A percentile compares a stretch with the other conserved stretches of the same genome.
Conservation (phyloP, 2,113 vertebrate genomes). For the Edolisoma coerulescens region DNA sequence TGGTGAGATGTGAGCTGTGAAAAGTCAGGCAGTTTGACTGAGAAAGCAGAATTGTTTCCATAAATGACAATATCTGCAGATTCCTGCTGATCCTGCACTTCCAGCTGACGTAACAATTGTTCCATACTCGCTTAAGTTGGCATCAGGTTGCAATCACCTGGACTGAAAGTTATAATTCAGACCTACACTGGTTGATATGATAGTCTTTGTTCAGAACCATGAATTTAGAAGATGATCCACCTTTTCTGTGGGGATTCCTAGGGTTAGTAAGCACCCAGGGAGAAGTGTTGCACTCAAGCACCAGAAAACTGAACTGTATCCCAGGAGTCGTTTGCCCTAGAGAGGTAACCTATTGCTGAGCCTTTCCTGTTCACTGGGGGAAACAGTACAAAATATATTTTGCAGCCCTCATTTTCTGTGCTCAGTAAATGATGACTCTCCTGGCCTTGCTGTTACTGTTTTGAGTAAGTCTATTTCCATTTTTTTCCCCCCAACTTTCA, state of each 20-base stretch:
- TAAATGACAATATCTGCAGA: background rate
- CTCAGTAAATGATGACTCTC: background rate
- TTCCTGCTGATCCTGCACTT: background rate
- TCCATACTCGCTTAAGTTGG: background rate
- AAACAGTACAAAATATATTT: background rate
- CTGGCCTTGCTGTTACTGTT: background rate
- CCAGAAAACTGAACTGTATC: background rate
- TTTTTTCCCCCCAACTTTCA: fast-evolving
- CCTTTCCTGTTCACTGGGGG: background rate
- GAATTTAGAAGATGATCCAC: background rate
- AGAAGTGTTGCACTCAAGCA: background rate
- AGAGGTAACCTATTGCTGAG: background rate
- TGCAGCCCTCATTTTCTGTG: background rate
- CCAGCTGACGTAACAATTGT: background rate
- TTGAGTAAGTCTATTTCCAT: background rate
- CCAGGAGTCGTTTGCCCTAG: background rate
- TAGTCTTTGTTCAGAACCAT: background rate
- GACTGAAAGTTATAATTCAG: background rate
- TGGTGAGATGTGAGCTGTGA: background rate
- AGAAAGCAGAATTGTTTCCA: background rate
- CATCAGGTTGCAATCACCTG: background rate
- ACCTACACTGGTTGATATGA: background rate
- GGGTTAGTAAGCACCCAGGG: background rate
- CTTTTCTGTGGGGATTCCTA: background rate
- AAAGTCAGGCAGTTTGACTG: background rate